Percentiles rank a stretch among this genome's conserved stretches.
Evolutionary conservation across 2,888 invertebrate genomes (phyloP).

Genomic region (Agrochola macilenta): DNA sequence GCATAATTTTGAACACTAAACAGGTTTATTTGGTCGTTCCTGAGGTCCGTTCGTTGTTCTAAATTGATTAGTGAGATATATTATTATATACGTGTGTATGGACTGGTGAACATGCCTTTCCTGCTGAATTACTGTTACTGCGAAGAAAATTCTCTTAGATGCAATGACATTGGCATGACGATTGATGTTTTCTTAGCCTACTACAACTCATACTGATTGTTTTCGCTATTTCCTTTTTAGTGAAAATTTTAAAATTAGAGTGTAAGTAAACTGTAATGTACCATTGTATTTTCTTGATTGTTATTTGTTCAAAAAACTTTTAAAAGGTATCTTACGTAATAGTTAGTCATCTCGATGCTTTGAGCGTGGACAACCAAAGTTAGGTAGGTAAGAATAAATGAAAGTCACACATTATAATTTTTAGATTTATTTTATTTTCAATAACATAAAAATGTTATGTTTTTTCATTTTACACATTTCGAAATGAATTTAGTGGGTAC

Average conservation of each 20-base stretch:
- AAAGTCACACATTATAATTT: slow-evolving; percentile 82
- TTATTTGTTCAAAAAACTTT: neutral
- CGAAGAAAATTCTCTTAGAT: too few species aligned
- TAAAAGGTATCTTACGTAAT: neutral
- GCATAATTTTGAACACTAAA: slow-evolving; percentile 66
- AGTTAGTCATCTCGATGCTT: neutral
- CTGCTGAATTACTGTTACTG: neutral
- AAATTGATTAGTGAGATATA: slow-evolving; percentile 43
- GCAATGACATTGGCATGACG: neutral
- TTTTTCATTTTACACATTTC: slow-evolving; percentile 89
- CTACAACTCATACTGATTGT: neutral
- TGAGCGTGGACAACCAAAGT: neutral
- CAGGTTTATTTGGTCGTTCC: slow-evolving; percentile 72
- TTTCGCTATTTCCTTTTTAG: neutral
- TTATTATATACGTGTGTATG: neutral
- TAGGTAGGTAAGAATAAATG: slow-evolving; percentile 59
- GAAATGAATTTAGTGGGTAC: slow-evolving; percentile 88
- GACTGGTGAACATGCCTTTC: neutral
- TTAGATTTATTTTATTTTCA: slow-evolving; percentile 91
- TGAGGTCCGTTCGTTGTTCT: slow-evolving; percentile 53
- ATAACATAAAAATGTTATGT: slow-evolving; percentile 91
- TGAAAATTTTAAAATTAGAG: too few species aligned
- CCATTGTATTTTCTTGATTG: neutral
- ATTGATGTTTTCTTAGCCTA: neutral
- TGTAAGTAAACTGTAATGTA: neutral